These are phyloP conservation scores for Griposia aprilina DNA, from an alignment of 2,888 invertebrate species.

Conservation along the genomic window DNA sequence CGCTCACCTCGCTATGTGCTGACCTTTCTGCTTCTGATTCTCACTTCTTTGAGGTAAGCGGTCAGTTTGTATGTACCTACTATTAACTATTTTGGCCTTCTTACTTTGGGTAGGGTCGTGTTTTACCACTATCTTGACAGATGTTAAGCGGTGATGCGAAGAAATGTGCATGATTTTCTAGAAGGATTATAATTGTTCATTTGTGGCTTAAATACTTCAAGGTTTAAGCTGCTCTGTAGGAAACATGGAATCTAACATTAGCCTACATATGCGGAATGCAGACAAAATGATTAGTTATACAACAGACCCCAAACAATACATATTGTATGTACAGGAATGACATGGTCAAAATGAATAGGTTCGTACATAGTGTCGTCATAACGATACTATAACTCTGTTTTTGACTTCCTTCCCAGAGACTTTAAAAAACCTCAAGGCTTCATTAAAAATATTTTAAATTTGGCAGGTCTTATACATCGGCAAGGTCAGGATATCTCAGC, in stretches of 20 bases:
- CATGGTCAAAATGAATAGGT: background rate
- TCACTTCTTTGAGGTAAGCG: constrained; percentile 95
- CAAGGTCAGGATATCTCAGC: constrained; percentile 96
- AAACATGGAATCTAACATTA: no score
- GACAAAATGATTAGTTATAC: no score
- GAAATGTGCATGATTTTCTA: background rate
- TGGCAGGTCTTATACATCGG: constrained; percentile 96
- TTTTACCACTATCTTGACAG: background rate
- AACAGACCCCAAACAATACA: no score
- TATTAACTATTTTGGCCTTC: background rate
- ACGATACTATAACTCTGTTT: background rate
- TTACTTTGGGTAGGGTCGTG: background rate
- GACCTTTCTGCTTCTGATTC: constrained; percentile 96
- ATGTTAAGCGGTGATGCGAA: background rate
- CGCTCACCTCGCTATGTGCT: constrained; percentile 93
- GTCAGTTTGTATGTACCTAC: background rate
- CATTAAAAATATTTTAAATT: background rate
- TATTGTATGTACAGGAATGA: background rate
- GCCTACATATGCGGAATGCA: no score
- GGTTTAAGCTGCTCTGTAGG: no score
- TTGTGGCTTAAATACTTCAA: no score
- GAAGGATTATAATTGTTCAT: background rate
- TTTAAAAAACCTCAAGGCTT: background rate
- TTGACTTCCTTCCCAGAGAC: background rate
- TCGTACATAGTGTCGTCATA: background rate